Evolutionary conservation across 2,888 invertebrate species (phyloP).

Genomic region (Helobdella robusta): DNA sequence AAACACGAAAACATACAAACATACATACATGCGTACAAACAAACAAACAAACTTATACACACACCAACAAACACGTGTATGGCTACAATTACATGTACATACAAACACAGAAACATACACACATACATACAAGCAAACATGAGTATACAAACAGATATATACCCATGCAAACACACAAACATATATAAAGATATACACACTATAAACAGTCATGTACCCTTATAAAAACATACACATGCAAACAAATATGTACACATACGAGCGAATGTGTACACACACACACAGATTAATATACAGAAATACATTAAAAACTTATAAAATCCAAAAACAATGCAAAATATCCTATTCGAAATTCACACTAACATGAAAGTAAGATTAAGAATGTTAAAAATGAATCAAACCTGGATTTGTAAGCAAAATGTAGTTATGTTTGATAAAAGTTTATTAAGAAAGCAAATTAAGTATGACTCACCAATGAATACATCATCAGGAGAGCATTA

Average conservation of each 20-base stretch:
- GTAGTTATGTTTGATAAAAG: too few species aligned
- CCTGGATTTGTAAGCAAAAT: too few species aligned
- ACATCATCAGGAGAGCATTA: too few species aligned
- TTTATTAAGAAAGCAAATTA: too few species aligned
- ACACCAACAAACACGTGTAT: slow-evolving; percentile 27
- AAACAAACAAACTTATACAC: slow-evolving; percentile 28
- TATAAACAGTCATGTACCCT: slow-evolving; percentile 21
- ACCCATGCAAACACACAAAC: neutral
- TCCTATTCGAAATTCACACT: too few species aligned
- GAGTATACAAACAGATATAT: neutral
- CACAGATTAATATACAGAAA: neutral
- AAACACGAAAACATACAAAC: slow-evolving; percentile 26
- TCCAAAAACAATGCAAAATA: too few species aligned
- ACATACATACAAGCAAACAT: neutral
- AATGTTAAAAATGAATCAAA: too few species aligned
- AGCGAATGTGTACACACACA: neutral
- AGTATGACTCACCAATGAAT: too few species aligned
- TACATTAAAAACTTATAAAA: too few species aligned
- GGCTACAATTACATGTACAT: slow-evolving; percentile 5
- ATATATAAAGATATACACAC: slow-evolving; percentile 22
- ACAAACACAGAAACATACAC: neutral
- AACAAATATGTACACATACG: neutral
- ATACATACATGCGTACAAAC: slow-evolving; percentile 25
- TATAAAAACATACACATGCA: slow-evolving; percentile 1
- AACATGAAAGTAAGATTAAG: too few species aligned